These are phyloP conservation scores for Lophura swinhoii DNA, from an alignment of 2,797 vertebrate species.

Conservation along the genomic window DNA sequence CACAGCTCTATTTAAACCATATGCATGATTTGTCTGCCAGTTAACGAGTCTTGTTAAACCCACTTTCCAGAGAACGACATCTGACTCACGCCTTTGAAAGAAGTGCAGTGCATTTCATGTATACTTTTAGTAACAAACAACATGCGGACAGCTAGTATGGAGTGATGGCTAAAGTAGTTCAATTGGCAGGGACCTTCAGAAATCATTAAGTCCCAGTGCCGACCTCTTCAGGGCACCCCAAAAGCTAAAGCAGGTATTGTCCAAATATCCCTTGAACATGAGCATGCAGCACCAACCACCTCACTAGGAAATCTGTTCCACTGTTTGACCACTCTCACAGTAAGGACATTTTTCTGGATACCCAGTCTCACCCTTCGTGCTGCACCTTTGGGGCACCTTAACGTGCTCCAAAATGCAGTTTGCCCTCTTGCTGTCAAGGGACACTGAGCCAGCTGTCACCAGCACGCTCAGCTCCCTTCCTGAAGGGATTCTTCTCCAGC, in stretches of 20 bases:
- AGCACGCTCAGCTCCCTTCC: too few relatives aligned
- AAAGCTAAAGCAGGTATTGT: background rate
- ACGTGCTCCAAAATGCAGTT: too few relatives aligned
- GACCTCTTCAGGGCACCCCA: background rate
- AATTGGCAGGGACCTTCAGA: too few relatives aligned
- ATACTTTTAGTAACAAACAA: background rate
- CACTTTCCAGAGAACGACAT: background rate
- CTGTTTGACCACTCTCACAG: background rate
- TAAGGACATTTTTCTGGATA: background rate
- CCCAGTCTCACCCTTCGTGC: background rate
- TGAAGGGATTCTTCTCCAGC: background rate
- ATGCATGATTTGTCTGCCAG: background rate
- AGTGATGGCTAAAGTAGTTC: background rate
- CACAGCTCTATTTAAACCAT: too few relatives aligned
- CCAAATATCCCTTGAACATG: too few relatives aligned
- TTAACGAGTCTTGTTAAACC: background rate
- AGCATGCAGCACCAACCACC: too few relatives aligned
- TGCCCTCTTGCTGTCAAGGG: too few relatives aligned
- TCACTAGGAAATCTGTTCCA: background rate
- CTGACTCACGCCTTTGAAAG: background rate
- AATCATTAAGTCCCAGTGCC: background rate
- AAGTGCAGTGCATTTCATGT: background rate
- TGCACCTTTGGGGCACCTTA: background rate
- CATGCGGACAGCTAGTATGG: fast-evolving
- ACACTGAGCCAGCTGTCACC: too few relatives aligned